Evolutionary conservation across 2,113 vertebrate genomes (phyloP).

Genomic region (Excalfactoria chinensis): DNA sequence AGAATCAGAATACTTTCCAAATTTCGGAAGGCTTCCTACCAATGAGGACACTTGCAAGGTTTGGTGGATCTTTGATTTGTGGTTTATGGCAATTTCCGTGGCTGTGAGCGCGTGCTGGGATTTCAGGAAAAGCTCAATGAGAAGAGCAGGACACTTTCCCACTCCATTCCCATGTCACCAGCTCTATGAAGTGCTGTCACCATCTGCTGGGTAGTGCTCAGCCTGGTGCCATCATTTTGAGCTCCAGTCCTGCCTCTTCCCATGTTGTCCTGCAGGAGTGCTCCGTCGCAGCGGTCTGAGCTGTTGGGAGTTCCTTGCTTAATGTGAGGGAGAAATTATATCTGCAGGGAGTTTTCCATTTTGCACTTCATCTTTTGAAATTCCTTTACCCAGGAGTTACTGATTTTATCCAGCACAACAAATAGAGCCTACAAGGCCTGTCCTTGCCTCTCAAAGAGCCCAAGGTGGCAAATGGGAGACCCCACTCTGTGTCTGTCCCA

Average conservation of each 20-base stretch:
- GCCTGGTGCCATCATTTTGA: neutral
- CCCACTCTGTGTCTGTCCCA: accelerated
- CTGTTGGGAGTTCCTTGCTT: neutral
- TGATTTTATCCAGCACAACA: neutral
- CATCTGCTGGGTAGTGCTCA: neutral
- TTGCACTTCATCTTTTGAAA: neutral
- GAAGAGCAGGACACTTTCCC: neutral
- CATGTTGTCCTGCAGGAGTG: neutral
- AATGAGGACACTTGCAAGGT: neutral
- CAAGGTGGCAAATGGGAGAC: neutral
- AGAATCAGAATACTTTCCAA: neutral
- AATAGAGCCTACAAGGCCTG: neutral
- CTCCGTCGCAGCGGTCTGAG: neutral
- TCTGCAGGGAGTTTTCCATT: neutral
- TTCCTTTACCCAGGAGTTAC: neutral
- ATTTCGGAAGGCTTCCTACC: neutral
- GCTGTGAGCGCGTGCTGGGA: neutral
- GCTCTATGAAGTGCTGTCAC: neutral
- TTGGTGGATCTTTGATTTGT: neutral
- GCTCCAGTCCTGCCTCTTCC: neutral
- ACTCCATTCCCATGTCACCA: neutral
- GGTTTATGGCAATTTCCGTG: neutral
- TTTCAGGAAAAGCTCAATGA: neutral
- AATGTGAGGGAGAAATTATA: too few species aligned
- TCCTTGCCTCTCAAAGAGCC: neutral